Percentiles rank a stretch among this genome's conserved stretches.
phyloP scores from a whole-genome alignment of 2,113 vertebrate species.

The Corydoras maculifer region DNA sequence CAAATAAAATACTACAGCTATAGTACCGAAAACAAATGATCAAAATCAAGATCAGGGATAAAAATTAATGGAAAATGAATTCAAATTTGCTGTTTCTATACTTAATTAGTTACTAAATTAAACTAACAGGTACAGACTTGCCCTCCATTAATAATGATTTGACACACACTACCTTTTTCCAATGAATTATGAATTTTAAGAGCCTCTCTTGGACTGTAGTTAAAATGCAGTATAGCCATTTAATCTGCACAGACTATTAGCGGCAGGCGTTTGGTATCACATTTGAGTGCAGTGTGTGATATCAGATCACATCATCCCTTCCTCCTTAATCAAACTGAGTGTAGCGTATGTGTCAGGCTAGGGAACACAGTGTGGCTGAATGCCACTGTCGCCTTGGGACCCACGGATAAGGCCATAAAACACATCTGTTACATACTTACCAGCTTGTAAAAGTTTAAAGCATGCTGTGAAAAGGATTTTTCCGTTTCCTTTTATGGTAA shows the following conservation, averaged over 20 bases:
- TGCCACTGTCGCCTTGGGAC: constrained; percentile 27
- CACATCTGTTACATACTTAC: constrained; percentile 26
- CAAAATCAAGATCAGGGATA: no score
- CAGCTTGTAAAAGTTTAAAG: constrained; percentile 16
- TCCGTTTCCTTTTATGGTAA: background rate
- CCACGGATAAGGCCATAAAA: constrained; percentile 16
- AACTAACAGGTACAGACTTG: background rate
- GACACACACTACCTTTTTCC: background rate
- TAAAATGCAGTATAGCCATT: constrained; percentile 1
- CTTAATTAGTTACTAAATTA: background rate
- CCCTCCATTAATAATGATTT: background rate
- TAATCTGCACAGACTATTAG: constrained; percentile 16
- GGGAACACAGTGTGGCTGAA: constrained; percentile 12
- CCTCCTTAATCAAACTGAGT: constrained; percentile 42
- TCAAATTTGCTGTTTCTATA: background rate
- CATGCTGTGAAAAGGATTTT: constrained; percentile 6
- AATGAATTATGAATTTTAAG: background rate
- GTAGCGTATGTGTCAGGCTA: constrained; percentile 14
- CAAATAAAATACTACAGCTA: no score
- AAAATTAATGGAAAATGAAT: no score
- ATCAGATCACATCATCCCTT: constrained; percentile 35
- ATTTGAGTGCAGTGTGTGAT: constrained; percentile 14
- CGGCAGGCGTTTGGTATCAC: constrained; percentile 14
- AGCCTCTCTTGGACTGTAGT: background rate
- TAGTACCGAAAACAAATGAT: no score